A percentile compares a stretch with the other conserved stretches of the same genome.
These are phyloP conservation scores for Agonopterix arenella DNA, from an alignment of 2,888 invertebrate genomes.

Conservation along the genomic window DNA sequence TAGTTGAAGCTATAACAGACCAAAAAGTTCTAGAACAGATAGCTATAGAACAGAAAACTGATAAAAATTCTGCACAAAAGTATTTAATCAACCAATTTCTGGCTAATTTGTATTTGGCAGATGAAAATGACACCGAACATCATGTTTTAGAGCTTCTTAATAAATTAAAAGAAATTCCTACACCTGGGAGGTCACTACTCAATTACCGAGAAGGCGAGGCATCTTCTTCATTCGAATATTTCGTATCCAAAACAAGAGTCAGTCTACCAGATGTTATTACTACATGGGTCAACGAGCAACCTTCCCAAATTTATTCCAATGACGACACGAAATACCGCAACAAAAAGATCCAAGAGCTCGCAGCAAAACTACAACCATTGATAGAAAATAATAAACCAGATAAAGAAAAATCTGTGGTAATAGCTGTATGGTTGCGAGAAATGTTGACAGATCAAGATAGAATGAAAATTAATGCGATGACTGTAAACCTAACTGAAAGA, in stretches of 20 bases:
- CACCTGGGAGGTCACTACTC: slow-evolving; percentile 33
- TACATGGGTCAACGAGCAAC: slow-evolving; percentile 43
- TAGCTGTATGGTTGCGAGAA: slow-evolving; percentile 29
- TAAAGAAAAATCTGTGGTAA: slow-evolving; percentile 17
- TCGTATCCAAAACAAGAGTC: slow-evolving; percentile 25
- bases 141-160: slow-evolving; percentile 23
- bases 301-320: slow-evolving; percentile 24
- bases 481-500: slow-evolving; percentile 27
- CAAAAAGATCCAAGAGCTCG: slow-evolving; percentile 29
- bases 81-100: slow-evolving; percentile 38
- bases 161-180: slow-evolving; percentile 21
- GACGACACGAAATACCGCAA: slow-evolving; percentile 18
- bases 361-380: slow-evolving; percentile 23
- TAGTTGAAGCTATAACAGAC: slow-evolving; percentile 38
- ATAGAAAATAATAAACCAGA: slow-evolving; percentile 22
- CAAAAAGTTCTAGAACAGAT: slow-evolving; percentile 30
- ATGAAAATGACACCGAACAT: slow-evolving; percentile 25
- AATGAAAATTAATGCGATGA: slow-evolving; percentile 22
- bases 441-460: slow-evolving; percentile 25
- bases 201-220: not conserved
- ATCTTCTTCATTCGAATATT: not conserved
- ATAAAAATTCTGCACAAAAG: slow-evolving; percentile 19
- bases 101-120: slow-evolving; percentile 28
- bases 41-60: slow-evolving; percentile 17
- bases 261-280: slow-evolving; percentile 44